Evolutionary conservation across 2,113 vertebrate species (phyloP).

Genomic region (Salvator merianae): DNA sequence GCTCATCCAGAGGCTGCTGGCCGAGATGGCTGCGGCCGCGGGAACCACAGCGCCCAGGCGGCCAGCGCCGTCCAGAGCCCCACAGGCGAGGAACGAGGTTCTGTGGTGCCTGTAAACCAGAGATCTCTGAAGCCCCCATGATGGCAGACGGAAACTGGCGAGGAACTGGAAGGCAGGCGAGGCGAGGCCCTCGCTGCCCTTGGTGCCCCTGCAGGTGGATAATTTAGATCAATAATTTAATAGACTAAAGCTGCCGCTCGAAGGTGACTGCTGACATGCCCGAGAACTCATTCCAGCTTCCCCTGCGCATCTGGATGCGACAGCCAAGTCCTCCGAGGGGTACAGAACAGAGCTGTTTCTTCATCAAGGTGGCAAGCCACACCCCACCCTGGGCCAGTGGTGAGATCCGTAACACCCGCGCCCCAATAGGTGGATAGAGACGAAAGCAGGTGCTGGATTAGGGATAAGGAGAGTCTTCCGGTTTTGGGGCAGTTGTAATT

Average conservation of each 20-base stretch:
- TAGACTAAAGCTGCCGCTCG: fast-evolving
- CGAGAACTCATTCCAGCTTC: not conserved
- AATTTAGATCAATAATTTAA: fast-evolving
- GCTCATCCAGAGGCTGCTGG: conserved; percentile 73
- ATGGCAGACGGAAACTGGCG: not conserved
- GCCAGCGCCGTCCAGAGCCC: conserved; percentile 29
- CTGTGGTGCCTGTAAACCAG: too few species aligned
- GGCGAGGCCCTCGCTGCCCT: not conserved
- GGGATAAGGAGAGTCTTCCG: too few species aligned
- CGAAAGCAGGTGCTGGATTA: too few species aligned
- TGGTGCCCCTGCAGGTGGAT: fast-evolving
- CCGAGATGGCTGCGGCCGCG: conserved; percentile 49
- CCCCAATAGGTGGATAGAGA: too few species aligned
- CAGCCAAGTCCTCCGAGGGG: not conserved
- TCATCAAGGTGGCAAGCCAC: not conserved
- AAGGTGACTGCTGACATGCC: fast-evolving
- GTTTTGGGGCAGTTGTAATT: too few species aligned
- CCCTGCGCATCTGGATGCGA: not conserved
- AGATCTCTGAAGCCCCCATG: too few species aligned
- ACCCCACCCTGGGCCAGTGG: too few species aligned
- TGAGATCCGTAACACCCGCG: too few species aligned
- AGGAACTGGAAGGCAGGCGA: fast-evolving
- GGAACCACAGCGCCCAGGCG: not conserved
- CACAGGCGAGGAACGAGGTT: conserved; percentile 45
- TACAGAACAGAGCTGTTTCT: too few species aligned